Conservation (phyloP, 2,113 vertebrate species). For the Tichodroma muraria region DNA sequence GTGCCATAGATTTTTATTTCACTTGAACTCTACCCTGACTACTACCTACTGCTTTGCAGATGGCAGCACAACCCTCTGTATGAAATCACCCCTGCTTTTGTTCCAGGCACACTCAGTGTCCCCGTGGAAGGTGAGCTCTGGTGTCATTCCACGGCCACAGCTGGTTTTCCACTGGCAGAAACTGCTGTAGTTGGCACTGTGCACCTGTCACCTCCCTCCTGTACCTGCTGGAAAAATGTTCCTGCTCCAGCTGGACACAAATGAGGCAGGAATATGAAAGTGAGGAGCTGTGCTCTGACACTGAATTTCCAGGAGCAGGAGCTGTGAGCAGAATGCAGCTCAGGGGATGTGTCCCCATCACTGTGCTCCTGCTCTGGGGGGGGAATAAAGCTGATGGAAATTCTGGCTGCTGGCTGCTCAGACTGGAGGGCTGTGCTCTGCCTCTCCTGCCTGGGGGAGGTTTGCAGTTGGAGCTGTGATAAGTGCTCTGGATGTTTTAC, state of each 20-base stretch:
- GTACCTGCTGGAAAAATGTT: neutral
- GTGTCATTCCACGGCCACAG: accelerated
- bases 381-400: neutral
- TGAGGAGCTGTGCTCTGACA: neutral
- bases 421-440: neutral
- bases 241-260: neutral
- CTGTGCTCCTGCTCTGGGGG: neutral
- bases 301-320: neutral
- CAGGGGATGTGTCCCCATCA: accelerated
- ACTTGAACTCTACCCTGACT: neutral
- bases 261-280: neutral
- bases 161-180: neutral
- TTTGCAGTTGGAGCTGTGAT: neutral
- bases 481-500: neutral
- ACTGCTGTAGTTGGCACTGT: neutral
- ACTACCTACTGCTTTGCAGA: neutral
- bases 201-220: neutral
- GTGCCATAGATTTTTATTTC: neutral
- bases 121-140: neutral
- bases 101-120: neutral
- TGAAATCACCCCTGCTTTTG: neutral
- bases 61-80: neutral
- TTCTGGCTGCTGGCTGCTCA: neutral
- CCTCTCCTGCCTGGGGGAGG: neutral
- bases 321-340: neutral